These are phyloP conservation scores for Elegia similella DNA, from an alignment of 2,888 invertebrate species.

Conservation along the genomic window DNA sequence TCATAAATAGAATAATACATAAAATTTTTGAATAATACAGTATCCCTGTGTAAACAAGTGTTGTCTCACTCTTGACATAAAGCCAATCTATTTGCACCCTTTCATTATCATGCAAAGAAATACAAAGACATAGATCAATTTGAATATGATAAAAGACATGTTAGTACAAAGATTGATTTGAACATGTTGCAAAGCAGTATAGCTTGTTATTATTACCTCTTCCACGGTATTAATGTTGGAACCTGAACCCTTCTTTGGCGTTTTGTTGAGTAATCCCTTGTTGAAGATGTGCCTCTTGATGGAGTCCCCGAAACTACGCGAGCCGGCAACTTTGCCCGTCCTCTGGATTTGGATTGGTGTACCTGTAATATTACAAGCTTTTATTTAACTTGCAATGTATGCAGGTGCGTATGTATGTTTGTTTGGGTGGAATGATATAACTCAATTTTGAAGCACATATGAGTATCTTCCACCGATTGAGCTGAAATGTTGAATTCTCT, in stretches of 20 bases:
- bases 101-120: neutral
- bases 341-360: conserved; percentile 87
- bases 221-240: conserved; percentile 60
- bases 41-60: too few species aligned
- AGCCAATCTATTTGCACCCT: neutral
- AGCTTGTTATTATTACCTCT: conserved; percentile 49
- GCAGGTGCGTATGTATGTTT: too few species aligned
- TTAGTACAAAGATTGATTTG: neutral
- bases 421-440: too few species aligned
- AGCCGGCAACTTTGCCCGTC: conserved; percentile 81
- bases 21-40: too few species aligned
- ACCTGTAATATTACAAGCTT: conserved; percentile 64
- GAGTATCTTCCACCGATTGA: too few species aligned
- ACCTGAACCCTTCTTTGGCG: conserved; percentile 75
- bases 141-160: neutral
- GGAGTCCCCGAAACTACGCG: conserved; percentile 89
- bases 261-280: conserved; percentile 82
- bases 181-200: neutral
- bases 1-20: too few species aligned
- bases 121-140: neutral
- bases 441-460: too few species aligned
- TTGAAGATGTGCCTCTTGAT: conserved; percentile 93
- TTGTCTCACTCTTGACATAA: too few species aligned
- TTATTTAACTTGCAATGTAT: too few species aligned
- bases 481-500: too few species aligned